A percentile compares a stretch with the other conserved stretches of the same genome.
Conservation (phyloP, 2,113 vertebrate genomes). For the Bos javanicus region DNA sequence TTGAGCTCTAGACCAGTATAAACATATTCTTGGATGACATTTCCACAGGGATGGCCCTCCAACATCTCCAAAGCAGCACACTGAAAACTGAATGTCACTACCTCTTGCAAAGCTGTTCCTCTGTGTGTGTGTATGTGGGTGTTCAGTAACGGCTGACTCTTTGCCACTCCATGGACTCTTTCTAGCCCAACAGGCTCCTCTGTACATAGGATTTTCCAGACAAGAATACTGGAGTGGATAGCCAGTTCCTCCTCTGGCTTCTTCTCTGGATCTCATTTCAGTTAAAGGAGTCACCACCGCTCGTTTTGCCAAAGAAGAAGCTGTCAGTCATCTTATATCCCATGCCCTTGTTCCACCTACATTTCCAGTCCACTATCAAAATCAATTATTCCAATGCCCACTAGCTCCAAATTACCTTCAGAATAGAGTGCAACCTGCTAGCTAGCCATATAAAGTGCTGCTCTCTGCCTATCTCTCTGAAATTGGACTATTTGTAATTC, state of each 20-base stretch:
- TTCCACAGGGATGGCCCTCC: background rate
- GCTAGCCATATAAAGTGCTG: background rate
- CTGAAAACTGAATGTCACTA: background rate
- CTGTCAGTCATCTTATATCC: background rate
- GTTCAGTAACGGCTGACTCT: background rate
- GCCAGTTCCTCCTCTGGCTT: background rate
- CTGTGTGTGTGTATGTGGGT: background rate
- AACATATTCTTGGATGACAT: background rate
- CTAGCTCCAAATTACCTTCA: background rate
- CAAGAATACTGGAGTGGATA: background rate
- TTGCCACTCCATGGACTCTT: background rate
- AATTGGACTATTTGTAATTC: background rate
- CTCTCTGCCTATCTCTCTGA: background rate
- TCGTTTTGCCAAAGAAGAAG: background rate
- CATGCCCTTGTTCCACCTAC: background rate
- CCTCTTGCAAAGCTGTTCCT: background rate
- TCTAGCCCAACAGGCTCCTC: background rate
- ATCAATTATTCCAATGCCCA: background rate
- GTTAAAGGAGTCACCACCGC: background rate
- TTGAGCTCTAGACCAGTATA: background rate
- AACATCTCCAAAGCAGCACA: background rate
- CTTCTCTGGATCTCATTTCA: background rate
- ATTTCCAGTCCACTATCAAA: background rate
- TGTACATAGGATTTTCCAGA: background rate
- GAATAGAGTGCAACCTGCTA: background rate